These are phyloP conservation scores for Cerastis leucographa DNA, from an alignment of 2,888 invertebrate species.

Conservation along the genomic window DNA sequence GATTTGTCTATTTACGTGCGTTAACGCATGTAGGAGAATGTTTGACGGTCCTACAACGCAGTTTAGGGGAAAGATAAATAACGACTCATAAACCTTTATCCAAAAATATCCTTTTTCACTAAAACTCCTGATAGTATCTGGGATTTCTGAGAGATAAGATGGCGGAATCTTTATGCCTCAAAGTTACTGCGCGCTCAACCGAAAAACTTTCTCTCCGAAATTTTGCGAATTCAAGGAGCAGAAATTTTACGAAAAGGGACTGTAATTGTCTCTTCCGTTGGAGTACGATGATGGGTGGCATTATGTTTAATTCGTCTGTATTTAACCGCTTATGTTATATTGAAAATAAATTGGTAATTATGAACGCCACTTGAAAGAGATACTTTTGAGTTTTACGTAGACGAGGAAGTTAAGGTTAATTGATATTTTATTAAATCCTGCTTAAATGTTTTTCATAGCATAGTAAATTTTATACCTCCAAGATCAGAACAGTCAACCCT, in stretches of 20 bases:
- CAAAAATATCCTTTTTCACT: conserved; percentile 55
- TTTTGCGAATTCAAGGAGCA: conserved; percentile 41
- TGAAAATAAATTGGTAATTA: conserved; percentile 32
- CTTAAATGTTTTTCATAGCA: not conserved
- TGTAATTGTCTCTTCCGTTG: conserved; percentile 47
- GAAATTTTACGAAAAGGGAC: conserved; percentile 39
- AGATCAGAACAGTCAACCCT: too few species aligned
- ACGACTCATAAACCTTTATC: conserved; percentile 59
- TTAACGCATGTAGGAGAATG: conserved; percentile 24
- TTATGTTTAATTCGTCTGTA: conserved; percentile 36
- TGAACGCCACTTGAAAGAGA: conserved; percentile 14
- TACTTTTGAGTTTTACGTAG: conserved; percentile 1
- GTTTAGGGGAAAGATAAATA: conserved; percentile 45
- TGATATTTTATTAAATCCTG: conserved; percentile 9
- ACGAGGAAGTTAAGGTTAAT: not conserved
- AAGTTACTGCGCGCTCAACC: conserved; percentile 49
- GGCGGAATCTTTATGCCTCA: conserved; percentile 35
- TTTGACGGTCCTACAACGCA: not conserved
- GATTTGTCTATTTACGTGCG: conserved; percentile 12
- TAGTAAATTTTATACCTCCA: not conserved
- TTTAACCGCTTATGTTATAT: conserved; percentile 32
- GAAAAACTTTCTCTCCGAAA: conserved; percentile 33
- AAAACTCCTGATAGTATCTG: conserved; percentile 44
- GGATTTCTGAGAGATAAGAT: conserved; percentile 24
- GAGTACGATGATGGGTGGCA: conserved; percentile 25